Evolutionary conservation across 2,888 invertebrate genomes (phyloP).

Genomic region (Anoncus sp.): DNA sequence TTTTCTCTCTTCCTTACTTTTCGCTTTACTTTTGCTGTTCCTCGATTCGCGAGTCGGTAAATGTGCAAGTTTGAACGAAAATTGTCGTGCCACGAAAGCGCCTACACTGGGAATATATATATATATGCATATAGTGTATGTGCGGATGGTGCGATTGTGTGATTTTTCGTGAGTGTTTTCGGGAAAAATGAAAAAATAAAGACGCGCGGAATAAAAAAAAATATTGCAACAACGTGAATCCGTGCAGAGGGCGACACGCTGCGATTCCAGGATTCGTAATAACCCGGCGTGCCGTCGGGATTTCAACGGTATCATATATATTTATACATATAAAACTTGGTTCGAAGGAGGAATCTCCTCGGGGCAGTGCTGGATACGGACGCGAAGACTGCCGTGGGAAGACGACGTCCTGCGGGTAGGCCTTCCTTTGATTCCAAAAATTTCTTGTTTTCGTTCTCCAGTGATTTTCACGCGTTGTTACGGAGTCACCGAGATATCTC

Average conservation of each 20-base stretch:
- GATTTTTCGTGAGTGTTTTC: background rate
- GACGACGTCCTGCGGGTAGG: conserved; percentile 68
- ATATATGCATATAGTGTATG: conserved; percentile 8
- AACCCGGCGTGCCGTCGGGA: conserved; percentile 40
- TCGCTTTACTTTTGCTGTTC: background rate
- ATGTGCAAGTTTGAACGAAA: conserved; percentile 32
- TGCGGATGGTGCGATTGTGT: conserved; percentile 15
- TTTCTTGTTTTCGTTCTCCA: conserved; percentile 6
- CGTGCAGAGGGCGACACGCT: conserved; percentile 17
- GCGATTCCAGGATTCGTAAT: conserved; percentile 42
- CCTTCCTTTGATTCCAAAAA: conserved; percentile 1
- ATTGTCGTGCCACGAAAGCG: conserved; percentile 20
- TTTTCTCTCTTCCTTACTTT: background rate
- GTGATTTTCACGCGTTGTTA: conserved; percentile 40
- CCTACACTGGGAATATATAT: conserved; percentile 29
- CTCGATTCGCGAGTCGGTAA: conserved; percentile 9
- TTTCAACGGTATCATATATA: background rate
- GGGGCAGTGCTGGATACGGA: conserved; percentile 69
- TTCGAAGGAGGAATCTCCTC: conserved; percentile 55
- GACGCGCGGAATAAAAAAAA: background rate
- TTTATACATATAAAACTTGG: conserved; percentile 26
- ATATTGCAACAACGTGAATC: background rate
- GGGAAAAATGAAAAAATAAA: background rate
- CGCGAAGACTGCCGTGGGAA: conserved; percentile 67
- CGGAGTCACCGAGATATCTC: conserved; percentile 30